phyloP scores from a whole-genome alignment of 2,888 invertebrate species.

The Caenorhabditis auriculariae region DNA sequence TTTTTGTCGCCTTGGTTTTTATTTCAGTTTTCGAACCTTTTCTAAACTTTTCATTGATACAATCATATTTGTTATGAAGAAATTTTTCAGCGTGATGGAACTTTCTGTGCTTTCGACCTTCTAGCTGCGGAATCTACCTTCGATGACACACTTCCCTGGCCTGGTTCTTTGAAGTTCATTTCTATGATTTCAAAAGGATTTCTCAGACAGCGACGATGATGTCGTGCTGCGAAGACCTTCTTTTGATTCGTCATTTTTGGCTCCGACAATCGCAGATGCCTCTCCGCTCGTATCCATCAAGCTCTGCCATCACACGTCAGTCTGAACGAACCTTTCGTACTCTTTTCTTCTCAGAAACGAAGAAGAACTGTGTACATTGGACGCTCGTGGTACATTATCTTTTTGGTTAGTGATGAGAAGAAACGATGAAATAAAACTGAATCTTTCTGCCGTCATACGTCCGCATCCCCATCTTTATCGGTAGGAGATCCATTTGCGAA shows the following conservation, averaged over 20 bases:
- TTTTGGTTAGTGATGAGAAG: slow-evolving; percentile 17
- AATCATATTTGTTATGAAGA: neutral
- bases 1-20: slow-evolving; percentile 15
- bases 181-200: no score
- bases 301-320: no score
- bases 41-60: neutral
- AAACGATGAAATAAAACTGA: slow-evolving; percentile 16
- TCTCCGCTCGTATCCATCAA: no score
- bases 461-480: slow-evolving; percentile 19
- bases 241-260: slow-evolving; percentile 25
- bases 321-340: no score
- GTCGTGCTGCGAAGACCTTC: slow-evolving; percentile 23
- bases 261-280: slow-evolving; percentile 21
- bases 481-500: no score
- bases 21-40: neutral
- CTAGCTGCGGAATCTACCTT: slow-evolving; percentile 12
- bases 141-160: slow-evolving; percentile 19
- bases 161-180: no score
- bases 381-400: slow-evolving; percentile 18
- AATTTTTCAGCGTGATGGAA: slow-evolving; percentile 15
- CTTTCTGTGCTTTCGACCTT: slow-evolving; percentile 21
- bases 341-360: slow-evolving; percentile 15
- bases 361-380: slow-evolving; percentile 21
- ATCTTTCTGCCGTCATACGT: slow-evolving; percentile 17
- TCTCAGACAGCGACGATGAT: slow-evolving; percentile 12